Percentiles rank a stretch among this genome's conserved stretches.
Conservation (phyloP, 2,113 vertebrate genomes). For the Dipodomys ordii region DNA sequence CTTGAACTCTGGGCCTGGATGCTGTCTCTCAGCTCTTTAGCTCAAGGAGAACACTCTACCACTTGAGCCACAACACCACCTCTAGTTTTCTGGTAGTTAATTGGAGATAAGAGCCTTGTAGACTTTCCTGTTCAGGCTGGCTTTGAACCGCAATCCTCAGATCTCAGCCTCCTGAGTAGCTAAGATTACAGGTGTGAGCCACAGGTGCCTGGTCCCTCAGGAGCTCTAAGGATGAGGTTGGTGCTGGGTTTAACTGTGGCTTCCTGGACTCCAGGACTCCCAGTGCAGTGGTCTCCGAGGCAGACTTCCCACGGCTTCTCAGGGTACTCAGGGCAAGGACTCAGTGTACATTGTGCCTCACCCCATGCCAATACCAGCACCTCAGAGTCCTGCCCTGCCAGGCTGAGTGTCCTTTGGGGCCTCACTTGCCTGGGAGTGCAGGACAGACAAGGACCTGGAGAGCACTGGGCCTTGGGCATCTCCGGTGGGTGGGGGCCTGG, state of each 20-base stretch:
- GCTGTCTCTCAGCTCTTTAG: no score
- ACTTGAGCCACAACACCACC: no score
- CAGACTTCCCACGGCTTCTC: background rate
- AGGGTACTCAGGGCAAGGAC: background rate
- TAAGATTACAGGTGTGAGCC: no score
- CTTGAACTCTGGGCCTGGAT: no score
- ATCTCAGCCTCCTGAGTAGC: no score
- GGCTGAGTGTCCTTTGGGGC: background rate
- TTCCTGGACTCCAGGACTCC: background rate
- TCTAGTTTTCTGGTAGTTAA: no score
- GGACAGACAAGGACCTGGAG: fast-evolving
- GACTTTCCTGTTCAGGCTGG: no score
- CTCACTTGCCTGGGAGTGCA: background rate
- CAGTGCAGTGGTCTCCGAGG: background rate
- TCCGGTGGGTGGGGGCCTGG: background rate
- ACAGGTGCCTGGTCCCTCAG: no score
- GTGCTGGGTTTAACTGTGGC: background rate
- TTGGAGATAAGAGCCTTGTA: no score
- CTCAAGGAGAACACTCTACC: no score
- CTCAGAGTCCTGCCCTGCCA: background rate
- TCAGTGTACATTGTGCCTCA: fast-evolving
- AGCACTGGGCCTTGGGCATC: background rate
- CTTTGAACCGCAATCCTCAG: no score
- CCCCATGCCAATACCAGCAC: background rate
- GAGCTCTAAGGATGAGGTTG: background rate